A percentile compares a stretch with the other conserved stretches of the same genome.
phyloP scores from a whole-genome alignment of 1,140 invertebrate genomes.

The Platyscapa corneri region DNA sequence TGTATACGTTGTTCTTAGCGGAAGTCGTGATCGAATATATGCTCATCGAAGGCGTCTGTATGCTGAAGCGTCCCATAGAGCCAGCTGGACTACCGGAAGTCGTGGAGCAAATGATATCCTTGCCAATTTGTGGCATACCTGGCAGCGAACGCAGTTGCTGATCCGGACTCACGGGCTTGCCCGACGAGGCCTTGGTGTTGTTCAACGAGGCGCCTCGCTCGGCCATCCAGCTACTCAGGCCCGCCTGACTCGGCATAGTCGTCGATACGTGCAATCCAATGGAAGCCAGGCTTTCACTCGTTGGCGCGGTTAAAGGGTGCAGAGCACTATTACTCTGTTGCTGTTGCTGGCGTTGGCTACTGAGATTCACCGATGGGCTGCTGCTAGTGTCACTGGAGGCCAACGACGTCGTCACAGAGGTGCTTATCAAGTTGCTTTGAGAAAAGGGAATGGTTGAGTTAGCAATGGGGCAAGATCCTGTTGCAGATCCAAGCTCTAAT shows the following conservation, averaged over 20 bases:
- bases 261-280: conserved; percentile 58
- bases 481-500: background rate
- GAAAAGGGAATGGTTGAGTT: background rate
- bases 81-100: conserved; percentile 40
- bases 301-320: background rate
- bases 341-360: background rate
- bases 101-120: conserved; percentile 47
- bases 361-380: background rate
- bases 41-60: conserved; percentile 64
- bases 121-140: conserved; percentile 43
- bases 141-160: conserved; percentile 43
- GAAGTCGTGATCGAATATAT: conserved; percentile 62
- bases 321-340: background rate
- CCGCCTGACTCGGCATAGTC: conserved; percentile 48
- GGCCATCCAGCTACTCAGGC: conserved; percentile 15
- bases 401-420: conserved; percentile 26
- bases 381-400: background rate
- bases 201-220: background rate
- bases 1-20: conserved; percentile 57
- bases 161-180: background rate
- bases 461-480: background rate
- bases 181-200: background rate
- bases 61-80: conserved; percentile 57
- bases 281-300: conserved; percentile 51
- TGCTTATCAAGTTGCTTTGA: background rate